Conservation (phyloP, 2,113 vertebrate species). For the Onychorhynchus coronatus region DNA sequence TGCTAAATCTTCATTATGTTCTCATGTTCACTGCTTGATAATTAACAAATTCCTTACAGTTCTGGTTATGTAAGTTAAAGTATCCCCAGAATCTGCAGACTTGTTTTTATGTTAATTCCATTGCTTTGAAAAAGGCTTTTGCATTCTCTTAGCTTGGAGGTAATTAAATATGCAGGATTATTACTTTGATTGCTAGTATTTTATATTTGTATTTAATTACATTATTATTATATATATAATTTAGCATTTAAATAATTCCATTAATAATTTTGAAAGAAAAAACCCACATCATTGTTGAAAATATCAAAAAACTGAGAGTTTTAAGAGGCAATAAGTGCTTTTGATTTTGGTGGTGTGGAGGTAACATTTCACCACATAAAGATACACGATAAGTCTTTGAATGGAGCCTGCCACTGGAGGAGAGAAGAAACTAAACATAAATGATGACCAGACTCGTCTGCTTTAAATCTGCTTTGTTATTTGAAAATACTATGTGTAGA, state of each 20-base stretch:
- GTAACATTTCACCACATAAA: not conserved
- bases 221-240: not conserved
- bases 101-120: not conserved
- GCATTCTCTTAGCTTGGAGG: not conserved
- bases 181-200: not conserved
- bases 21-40: slow-evolving; percentile 51
- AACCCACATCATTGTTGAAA: not conserved
- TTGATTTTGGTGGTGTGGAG: not conserved
- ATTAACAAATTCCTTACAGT: not conserved
- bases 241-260: not conserved
- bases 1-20: slow-evolving; percentile 61
- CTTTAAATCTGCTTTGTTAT: not conserved
- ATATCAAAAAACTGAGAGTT: not conserved
- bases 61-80: not conserved
- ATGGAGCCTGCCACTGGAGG: not conserved
- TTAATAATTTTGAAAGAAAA: not conserved
- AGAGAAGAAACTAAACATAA: not conserved
- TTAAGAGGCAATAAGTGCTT: not conserved
- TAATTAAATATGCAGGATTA: not conserved
- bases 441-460: not conserved
- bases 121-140: slow-evolving; percentile 33
- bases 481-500: not conserved
- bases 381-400: not conserved
- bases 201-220: not conserved
- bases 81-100: not conserved